phyloP scores from a whole-genome alignment of 2,888 invertebrate species.

The Megaustenia siamemsis region DNA sequence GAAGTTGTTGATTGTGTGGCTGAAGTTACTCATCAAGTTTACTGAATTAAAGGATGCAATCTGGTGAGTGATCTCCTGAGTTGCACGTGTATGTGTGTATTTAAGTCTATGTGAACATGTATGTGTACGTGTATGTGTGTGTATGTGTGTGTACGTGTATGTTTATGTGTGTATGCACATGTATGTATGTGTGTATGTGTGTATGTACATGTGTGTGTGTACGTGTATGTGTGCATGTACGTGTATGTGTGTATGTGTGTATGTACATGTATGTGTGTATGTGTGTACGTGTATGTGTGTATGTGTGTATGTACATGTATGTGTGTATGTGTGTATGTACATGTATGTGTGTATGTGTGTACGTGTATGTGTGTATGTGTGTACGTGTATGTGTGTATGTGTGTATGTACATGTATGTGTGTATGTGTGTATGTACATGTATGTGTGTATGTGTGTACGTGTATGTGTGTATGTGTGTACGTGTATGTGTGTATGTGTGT shows the following conservation, averaged over 20 bases:
- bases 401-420: background rate
- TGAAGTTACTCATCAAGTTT: background rate
- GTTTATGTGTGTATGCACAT: no score
- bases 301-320: no score
- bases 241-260: background rate
- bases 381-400: background rate
- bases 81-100: no score
- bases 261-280: background rate
- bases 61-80: background rate
- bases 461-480: background rate
- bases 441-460: background rate
- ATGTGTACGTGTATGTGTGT: no score
- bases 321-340: no score
- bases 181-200: background rate
- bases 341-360: background rate
- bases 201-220: background rate
- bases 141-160: no score
- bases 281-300: background rate
- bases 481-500: background rate
- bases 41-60: background rate
- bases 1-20: background rate
- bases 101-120: no score
- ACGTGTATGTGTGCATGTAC: background rate
- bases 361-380: background rate
- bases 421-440: background rate